Conservation (phyloP, 2,113 vertebrate genomes). For the Rhea pennata region DNA sequence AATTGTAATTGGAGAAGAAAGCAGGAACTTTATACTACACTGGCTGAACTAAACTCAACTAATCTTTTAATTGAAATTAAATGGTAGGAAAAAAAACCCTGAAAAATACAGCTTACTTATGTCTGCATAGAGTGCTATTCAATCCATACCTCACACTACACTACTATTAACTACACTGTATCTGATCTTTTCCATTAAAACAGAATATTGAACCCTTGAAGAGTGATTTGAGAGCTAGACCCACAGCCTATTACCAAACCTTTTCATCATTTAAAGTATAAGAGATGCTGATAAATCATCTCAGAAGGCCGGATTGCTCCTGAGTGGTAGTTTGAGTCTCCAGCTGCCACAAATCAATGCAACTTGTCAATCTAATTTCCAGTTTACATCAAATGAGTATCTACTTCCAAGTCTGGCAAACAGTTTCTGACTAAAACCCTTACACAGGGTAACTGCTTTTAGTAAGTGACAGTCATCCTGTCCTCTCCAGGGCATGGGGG, state of each 20-base stretch:
- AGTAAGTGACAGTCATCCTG: rapidly evolving
- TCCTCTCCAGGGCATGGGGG: not conserved
- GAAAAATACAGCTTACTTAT: conserved; percentile 26
- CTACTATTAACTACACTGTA: rapidly evolving
- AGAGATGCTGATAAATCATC: not conserved
- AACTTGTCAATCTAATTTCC: not conserved
- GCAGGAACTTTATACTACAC: not conserved
- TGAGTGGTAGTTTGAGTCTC: not conserved
- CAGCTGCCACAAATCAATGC: not conserved
- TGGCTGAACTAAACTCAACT: not conserved
- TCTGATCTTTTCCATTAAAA: not conserved
- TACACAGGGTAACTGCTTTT: not conserved
- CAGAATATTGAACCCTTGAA: not conserved
- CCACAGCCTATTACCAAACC: not conserved
- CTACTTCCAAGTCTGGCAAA: not conserved
- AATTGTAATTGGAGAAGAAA: conserved; percentile 28
- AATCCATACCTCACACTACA: not conserved
- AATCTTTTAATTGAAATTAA: conserved; percentile 76
- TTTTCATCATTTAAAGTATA: not conserved
- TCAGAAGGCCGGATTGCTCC: not conserved
- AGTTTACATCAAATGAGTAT: not conserved
- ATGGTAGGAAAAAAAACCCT: conserved; percentile 45
- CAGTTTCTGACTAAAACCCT: not conserved
- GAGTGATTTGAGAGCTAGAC: not conserved
- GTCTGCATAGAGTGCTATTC: not conserved